phyloP scores from a whole-genome alignment of 2,113 vertebrate genomes.

The Hyla sarda region DNA sequence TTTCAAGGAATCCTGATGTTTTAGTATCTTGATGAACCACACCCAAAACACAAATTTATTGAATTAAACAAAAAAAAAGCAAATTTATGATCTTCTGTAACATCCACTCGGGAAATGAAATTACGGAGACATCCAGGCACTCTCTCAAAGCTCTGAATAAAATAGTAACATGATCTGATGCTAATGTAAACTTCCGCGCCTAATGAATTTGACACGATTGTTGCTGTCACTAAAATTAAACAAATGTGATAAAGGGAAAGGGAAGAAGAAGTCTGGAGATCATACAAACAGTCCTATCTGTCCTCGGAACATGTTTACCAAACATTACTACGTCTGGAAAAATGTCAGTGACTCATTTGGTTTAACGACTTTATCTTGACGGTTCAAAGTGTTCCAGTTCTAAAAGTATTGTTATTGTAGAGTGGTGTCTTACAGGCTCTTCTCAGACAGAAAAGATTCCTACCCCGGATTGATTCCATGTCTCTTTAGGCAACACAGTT shows the following conservation, averaged over 20 bases:
- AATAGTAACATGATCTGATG: conserved; percentile 19
- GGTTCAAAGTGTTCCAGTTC: conserved; percentile 30
- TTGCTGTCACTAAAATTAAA: conserved; percentile 39
- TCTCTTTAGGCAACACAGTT: neutral
- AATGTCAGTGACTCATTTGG: conserved; percentile 34
- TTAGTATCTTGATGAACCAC: conserved; percentile 10
- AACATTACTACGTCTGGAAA: conserved; percentile 38
- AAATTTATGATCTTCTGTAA: neutral
- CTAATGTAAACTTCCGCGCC: neutral
- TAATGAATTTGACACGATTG: conserved; percentile 41
- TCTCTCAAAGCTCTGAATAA: neutral
- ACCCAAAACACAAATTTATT: conserved; percentile 28
- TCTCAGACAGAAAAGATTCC: neutral
- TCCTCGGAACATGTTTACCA: conserved; percentile 42
- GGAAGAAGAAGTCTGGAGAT: conserved; percentile 27
- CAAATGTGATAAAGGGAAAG: conserved; percentile 37
- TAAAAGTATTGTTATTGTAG: conserved; percentile 5
- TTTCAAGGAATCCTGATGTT: neutral
- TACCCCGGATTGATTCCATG: neutral
- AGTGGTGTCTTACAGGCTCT: neutral
- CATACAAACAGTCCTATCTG: conserved; percentile 44
- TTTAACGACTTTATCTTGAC: conserved; percentile 28
- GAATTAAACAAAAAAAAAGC: neutral
- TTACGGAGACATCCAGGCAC: neutral
- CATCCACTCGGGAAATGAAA: neutral